Evolutionary conservation across 2,113 vertebrate species (phyloP), one percentile per base, ranked within the genome.

Genomic region (Ophthalmolycus amberensis): DNA sequence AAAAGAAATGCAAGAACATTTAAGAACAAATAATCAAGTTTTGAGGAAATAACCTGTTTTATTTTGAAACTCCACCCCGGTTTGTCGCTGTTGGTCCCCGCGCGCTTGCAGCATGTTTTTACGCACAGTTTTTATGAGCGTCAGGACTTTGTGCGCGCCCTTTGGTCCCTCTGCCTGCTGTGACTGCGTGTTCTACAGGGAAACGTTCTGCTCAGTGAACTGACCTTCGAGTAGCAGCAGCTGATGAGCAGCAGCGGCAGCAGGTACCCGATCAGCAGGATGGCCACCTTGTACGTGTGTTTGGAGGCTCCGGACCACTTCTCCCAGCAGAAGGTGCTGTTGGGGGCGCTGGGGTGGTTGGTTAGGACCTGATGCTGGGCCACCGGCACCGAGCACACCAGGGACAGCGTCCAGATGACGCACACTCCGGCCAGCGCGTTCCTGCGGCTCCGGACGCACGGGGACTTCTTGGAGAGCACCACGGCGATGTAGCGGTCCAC

Each of bases 311-410:
- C 91, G 22, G 89, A 58, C 95, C 97, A 96, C 6, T 83, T 67
- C 79, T 97, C 96, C 96, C 96, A 97, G 93, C 97, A 97, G 90
- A 97, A 97, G 8, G 95, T 95, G 69, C 94, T 94, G 93, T 96
- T 97, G n/a, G 95, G 95, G 22, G 96, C 96, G 7, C 84, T 71
- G 12, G 85, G 90, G 58, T 96, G 93, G 20, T 71, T 81, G 0
- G 84, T 94, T 0, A 97, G 89, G 66, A 48, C 44, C 27, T 68
- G 66, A 3, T 68, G 66, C 46, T 52, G 67, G 3, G 29, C 46
- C 46, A 70, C 67, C 44, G 67, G 46, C 46, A 70, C 67, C 37
- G 96, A 94, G n/a, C 93, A 91, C 84, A 95, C 67, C 9, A 96
- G 77, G 0, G 96, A 96, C 78, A 96, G 86, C 22, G 85, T 77